phyloP scores from a whole-genome alignment of 1,140 invertebrate genomes.

The Venustaconcha ellipsiformis region DNA sequence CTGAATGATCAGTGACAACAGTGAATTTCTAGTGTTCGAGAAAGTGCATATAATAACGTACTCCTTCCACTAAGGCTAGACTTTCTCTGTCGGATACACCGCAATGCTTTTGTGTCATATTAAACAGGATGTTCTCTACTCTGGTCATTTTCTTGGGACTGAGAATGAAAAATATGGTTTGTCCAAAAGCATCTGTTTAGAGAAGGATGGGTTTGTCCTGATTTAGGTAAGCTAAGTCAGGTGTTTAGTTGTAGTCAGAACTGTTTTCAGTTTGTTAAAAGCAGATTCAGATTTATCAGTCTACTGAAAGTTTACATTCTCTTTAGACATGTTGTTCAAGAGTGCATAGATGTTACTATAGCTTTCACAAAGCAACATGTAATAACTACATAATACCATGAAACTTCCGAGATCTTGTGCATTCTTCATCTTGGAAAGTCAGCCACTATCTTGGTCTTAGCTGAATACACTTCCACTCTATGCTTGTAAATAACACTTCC shows the following conservation, averaged over 20 bases:
- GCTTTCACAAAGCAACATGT: slow-evolving; percentile 6
- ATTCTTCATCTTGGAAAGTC: slow-evolving; percentile 1
- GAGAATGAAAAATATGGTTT: not conserved
- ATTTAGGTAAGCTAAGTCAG: slow-evolving; percentile 7
- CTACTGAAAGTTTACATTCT: slow-evolving; percentile 1
- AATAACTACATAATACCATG: slow-evolving; percentile 5
- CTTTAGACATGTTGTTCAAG: not conserved
- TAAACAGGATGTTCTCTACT: slow-evolving; percentile 1
- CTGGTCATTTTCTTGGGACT: not conserved
- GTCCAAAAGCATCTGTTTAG: slow-evolving; percentile 1
- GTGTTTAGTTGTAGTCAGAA: not conserved
- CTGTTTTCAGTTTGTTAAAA: slow-evolving; percentile 3
- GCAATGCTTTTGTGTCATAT: not conserved
- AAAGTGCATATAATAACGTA: not conserved
- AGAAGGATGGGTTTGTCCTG: not conserved
- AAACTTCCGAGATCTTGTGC: not conserved
- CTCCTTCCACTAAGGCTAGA: slow-evolving; percentile 6
- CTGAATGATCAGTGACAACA: not conserved
- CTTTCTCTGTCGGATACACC: slow-evolving; percentile 6
- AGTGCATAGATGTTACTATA: slow-evolving; percentile 1
- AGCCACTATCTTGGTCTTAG: not conserved
- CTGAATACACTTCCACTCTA: slow-evolving; percentile 1
- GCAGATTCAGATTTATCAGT: not conserved
- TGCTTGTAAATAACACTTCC: slow-evolving; percentile 8
- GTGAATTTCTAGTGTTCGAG: slow-evolving; percentile 6